These are phyloP conservation scores for Limnephilus auricula DNA, from an alignment of 2,888 invertebrate species.

Conservation along the genomic window DNA sequence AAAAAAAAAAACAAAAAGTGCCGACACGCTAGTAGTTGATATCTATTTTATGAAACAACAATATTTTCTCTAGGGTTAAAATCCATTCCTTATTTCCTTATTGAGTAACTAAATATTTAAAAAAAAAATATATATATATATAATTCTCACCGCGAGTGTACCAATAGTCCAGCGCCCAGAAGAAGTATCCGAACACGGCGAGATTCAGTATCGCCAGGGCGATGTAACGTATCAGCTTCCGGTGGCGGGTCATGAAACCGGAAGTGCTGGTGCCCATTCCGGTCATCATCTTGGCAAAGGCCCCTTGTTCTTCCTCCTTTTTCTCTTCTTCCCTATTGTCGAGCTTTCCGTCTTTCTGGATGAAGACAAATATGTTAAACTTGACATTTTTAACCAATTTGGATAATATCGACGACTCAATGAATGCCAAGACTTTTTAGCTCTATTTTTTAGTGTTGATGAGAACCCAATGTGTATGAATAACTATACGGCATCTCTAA, in stretches of 20 bases:
- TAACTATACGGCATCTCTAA: no score
- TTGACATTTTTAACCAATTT: no score
- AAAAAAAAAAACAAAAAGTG: no score
- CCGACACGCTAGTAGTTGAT: no score
- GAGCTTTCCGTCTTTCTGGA: neutral
- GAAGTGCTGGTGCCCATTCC: neutral
- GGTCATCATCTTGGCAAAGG: neutral
- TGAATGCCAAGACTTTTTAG: no score
- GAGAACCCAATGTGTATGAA: no score
- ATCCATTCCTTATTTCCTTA: no score
- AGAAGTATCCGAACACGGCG: constrained; percentile 62
- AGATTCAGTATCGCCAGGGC: constrained; percentile 53
- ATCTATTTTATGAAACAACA: no score
- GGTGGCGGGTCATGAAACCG: constrained; percentile 30
- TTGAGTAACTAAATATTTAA: no score
- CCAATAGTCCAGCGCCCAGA: constrained; percentile 63
- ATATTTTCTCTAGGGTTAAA: no score
- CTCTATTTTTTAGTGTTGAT: no score
- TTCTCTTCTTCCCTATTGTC: neutral
- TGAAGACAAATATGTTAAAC: neutral
- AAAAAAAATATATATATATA: neutral
- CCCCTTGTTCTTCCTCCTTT: neutral
- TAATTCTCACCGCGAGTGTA: constrained; percentile 53
- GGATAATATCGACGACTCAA: no score
- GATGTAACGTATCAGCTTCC: constrained; percentile 29